Base-by-base conservation (phyloP, 2,888 invertebrate species). In the Agonopterix alstromeriana region DNA sequence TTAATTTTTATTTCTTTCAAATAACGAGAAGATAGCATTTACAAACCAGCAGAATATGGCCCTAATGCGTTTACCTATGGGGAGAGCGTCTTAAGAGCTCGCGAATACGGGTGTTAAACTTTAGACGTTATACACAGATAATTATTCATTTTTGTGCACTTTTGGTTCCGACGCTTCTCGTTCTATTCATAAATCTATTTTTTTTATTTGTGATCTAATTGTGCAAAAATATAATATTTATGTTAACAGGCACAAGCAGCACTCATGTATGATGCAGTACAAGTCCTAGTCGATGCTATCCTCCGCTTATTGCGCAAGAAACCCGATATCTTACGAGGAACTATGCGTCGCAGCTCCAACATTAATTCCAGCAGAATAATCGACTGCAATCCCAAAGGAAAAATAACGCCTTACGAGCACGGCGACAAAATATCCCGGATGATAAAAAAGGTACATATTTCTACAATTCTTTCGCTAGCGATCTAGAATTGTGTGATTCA, bases 181-280 rank as follows among this genome's bases (percentile, higher is more conserved):
- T 17, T 17, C 17, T 17, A 17, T 17, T 17, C 17, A 4, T 17
- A 17, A 3, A 17, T 17, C 17, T 17, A 17, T 2, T 3, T 17
- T 17, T n/a, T 3, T 11, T 11, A 11, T 42, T 42, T 3, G n/a
- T 45, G 8, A 4, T 46, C 7, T 35, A 7, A 14, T 46, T 27
- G 8, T 12, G 7, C 3, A 8, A n/a, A 12, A 5, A 27, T 7
- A 7, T 14, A 36, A 2, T 36, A 36, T 36, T 42, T 47, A 3
- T 46, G 52, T 50, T 38, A 46, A 54, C 76, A 97, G 97, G 96
- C 98, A 3, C 95, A 97, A 82, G 96, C 97, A 0, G 98, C 98
- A 0, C 90, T 98, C 56, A 97, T 97, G 93, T 97, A 97, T 77
- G 98, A 98, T 71, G 95, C 96, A 0, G 95, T 97, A 8, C 94